Conservation (phyloP, 2,888 invertebrate genomes). For the Caenorhabditis zanzibari region DNA sequence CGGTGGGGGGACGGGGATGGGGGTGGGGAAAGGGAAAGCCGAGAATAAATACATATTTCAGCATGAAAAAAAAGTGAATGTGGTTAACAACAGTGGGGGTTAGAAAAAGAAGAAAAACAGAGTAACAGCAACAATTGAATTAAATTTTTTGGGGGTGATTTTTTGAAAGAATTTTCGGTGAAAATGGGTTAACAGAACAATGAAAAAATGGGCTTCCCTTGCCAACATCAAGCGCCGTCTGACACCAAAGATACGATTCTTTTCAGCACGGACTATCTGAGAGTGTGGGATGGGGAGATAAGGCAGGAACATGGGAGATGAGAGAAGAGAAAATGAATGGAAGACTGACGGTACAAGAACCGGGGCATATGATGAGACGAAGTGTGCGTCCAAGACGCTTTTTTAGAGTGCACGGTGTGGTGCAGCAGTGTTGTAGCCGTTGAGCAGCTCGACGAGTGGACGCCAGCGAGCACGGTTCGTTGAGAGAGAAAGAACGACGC, state of each 20-base stretch:
- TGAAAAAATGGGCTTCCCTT: not conserved
- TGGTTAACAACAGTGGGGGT: conserved; percentile 43
- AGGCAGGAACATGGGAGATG: conserved; percentile 7
- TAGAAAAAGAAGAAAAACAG: conserved; percentile 23
- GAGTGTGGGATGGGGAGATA: not conserved
- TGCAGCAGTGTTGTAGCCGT: conserved; percentile 64
- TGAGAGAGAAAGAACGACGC: conserved; percentile 76
- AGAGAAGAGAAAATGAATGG: conserved; percentile 17
- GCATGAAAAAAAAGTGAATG: conserved; percentile 39
- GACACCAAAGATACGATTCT: conserved; percentile 39
- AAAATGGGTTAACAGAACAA: conserved; percentile 54
- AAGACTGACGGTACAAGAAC: conserved; percentile 59
- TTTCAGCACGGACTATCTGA: conserved; percentile 3
- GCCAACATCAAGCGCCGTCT: conserved; percentile 1
- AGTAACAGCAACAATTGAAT: conserved; percentile 38
- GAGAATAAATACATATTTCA: conserved; percentile 24
- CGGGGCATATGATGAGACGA: conserved; percentile 63
- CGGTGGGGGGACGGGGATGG: conserved; percentile 25
- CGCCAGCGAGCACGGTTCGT: conserved; percentile 66
- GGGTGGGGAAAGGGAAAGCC: not conserved
- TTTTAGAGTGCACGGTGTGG: conserved; percentile 62
- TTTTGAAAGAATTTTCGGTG: conserved; percentile 30
- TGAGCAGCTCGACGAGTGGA: conserved; percentile 62
- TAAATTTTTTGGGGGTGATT: conserved; percentile 28
- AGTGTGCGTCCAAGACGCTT: conserved; percentile 10